Evolutionary conservation across 1,140 invertebrate species (phyloP).

Genomic region (Neodiprion lecontei): DNA sequence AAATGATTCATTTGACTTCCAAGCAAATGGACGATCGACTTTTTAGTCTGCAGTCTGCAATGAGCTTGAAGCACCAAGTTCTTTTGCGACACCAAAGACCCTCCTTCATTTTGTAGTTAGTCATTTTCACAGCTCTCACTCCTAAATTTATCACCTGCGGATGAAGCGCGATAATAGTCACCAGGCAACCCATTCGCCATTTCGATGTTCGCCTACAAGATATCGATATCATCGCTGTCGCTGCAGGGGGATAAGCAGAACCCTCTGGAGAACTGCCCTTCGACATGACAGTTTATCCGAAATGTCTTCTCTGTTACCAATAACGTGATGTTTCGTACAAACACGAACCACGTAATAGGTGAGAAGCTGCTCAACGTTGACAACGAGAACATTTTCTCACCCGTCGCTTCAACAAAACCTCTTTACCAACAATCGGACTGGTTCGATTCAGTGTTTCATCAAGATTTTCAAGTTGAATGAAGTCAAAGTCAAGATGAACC

Average conservation of each 20-base stretch:
- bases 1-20: too few species aligned
- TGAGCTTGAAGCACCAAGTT: background rate
- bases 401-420: too few species aligned
- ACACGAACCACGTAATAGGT: background rate
- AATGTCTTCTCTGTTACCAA: background rate
- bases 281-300: background rate
- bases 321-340: background rate
- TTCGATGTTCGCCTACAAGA: background rate
- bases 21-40: too few species aligned
- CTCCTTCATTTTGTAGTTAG: background rate
- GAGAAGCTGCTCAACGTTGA: background rate
- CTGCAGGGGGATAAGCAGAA: background rate
- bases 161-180: background rate
- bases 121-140: background rate
- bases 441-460: too few species aligned
- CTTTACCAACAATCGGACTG: too few species aligned
- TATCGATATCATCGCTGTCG: background rate
- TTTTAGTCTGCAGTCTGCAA: too few species aligned
- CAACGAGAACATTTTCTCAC: background rate
- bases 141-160: background rate
- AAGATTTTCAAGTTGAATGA: too few species aligned
- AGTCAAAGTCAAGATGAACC: too few species aligned
- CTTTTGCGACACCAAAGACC: slow-evolving; percentile 23
- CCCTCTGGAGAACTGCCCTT: background rate
- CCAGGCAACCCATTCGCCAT: background rate